These are phyloP conservation scores for Dasyornis broadbenti DNA, from an alignment of 2,113 vertebrate genomes.

Conservation along the genomic window DNA sequence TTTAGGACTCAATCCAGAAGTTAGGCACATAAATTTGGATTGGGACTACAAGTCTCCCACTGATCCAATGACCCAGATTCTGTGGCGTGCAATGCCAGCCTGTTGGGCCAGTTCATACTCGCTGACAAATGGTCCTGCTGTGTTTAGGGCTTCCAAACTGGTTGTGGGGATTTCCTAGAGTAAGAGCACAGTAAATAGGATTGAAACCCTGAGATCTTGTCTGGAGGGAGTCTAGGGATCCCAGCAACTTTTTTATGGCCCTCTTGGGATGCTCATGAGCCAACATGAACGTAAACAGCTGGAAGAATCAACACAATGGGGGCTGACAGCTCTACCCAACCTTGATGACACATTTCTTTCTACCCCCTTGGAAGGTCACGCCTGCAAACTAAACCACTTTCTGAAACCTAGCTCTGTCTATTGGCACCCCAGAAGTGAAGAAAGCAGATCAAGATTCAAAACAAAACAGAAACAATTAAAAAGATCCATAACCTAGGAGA, in stretches of 20 bases:
- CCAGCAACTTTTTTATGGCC: neutral
- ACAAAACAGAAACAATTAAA: neutral
- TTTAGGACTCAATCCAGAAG: neutral
- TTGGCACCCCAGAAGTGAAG: slow-evolving; percentile 26
- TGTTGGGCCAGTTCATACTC: neutral
- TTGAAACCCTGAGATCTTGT: neutral
- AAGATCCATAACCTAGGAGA: neutral
- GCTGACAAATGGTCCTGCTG: neutral
- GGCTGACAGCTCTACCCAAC: neutral
- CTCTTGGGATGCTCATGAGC: neutral
- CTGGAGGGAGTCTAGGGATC: neutral
- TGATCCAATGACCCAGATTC: neutral
- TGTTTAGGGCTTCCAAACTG: neutral
- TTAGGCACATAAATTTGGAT: neutral
- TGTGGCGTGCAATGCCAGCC: neutral
- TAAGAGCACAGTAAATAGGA: neutral
- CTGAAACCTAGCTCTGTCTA: neutral
- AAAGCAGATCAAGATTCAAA: slow-evolving; percentile 21
- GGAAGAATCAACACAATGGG: neutral
- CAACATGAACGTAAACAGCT: neutral
- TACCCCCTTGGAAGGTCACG: neutral
- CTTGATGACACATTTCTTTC: neutral
- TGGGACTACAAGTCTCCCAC: neutral
- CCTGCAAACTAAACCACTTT: neutral
- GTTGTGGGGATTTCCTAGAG: neutral